Evolutionary conservation across 2,113 vertebrate species (phyloP), one percentile per base, ranked within the genome.

Genomic region (Corythoichthys intestinalis): DNA sequence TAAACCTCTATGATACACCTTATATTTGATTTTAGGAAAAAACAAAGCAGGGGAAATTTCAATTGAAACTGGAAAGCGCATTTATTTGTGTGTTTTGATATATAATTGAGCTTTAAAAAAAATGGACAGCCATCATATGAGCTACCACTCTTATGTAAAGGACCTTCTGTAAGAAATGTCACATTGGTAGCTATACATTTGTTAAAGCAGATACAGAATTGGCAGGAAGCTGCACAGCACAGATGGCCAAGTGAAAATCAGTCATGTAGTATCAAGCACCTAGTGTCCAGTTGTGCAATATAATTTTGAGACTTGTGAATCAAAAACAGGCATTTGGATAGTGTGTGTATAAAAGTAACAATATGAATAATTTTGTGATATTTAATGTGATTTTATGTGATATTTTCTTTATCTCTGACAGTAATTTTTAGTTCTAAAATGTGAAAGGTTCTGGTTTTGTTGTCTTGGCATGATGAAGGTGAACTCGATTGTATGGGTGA

Each of bases 91-190:
- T 5, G 9, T 8, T 7, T 44, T 44, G 41, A 34, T 39, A 65
- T 49, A 53, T 44, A 76, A 77, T 73, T 78, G 80, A 52, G 63
- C 44, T 66, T 65, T 53, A 73, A 53, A 73, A 66, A 68, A 60
- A 49, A 41, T 38, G 49, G 72, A 61, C 67, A 71, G 73, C 48
- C 10, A 13, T 72, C 70, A 48, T 35, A 74, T 76, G 75, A 83
- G 67, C 56, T 6, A 12, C 72, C 47, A 3, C 62, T 54, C 75
- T 84, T 81, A 83, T 17, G 60, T 77, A 73, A 82, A 61, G 70
- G 52, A 39, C 57, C 6, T 34, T 60, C 65, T 57, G 70, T 60
- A 60, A 81, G 69, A 77, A 69, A 58, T 68, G 20, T 53, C 70
- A 61, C 41, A 68, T 50, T 12, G 78, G 72, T n/a, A 20, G 75